These are phyloP conservation scores for Thinocorus orbignyianus DNA, from an alignment of 2,113 vertebrate species.

Conservation along the genomic window DNA sequence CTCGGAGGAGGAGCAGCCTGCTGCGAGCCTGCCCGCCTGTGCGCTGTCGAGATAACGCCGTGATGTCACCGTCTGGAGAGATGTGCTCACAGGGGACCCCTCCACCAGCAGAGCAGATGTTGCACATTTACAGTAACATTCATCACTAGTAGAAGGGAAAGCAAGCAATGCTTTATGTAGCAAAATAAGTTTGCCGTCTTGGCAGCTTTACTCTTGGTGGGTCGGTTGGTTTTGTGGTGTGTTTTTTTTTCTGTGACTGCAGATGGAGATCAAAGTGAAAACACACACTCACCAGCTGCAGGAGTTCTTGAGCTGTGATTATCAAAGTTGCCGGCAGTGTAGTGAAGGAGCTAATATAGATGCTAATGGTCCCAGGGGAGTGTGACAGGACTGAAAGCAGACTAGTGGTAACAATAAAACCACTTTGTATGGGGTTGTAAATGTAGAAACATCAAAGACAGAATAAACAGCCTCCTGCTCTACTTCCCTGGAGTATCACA, in stretches of 20 bases:
- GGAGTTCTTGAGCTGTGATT: not conserved
- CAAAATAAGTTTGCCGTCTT: not conserved
- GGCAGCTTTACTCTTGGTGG: not conserved
- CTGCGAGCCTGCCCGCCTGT: not conserved
- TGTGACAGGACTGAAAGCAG: not conserved
- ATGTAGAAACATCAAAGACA: not conserved
- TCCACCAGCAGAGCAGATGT: not conserved
- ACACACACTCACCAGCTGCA: not conserved
- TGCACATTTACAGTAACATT: accelerated
- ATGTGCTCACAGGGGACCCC: not conserved
- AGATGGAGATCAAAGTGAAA: not conserved
- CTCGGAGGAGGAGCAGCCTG: not conserved
- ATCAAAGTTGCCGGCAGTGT: not conserved
- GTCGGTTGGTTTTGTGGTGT: no score
- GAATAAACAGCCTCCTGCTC: not conserved
- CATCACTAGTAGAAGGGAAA: accelerated
- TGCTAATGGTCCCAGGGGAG: not conserved
- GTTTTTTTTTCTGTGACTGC: not conserved
- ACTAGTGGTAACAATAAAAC: not conserved
- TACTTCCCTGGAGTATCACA: not conserved
- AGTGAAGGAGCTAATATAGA: not conserved
- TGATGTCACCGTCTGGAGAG: not conserved
- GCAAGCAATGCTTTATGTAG: no score
- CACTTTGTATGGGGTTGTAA: not conserved
- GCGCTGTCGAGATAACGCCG: not conserved